Base-by-base conservation (phyloP, 2,797 vertebrate genomes). In the Amphiprion clarkii region DNA sequence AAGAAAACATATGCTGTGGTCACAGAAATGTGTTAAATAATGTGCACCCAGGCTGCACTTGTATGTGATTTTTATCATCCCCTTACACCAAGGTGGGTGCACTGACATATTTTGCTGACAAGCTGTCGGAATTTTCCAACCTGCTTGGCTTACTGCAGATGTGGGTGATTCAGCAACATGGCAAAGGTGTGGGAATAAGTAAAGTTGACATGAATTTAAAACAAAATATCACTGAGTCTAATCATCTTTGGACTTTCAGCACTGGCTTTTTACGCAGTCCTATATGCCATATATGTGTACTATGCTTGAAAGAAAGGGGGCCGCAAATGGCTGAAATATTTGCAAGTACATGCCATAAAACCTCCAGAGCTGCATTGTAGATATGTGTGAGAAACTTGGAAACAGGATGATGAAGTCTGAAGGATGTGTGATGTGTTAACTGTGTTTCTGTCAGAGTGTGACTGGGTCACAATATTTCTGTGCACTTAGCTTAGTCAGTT, bases 1-100 rank as follows among this genome's bases (percentile, higher is more conserved):
- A 71, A 51, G 21, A 12, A 42, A 40, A 40, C 78, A 54, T 68
- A 14, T 59, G 36, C 10, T 63, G 39, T 56, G 71, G n/a, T 82
- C 27, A 23, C 67, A 79, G 21, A 48, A 39, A 76, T 56, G 51
- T 87, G 81, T 84, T 55, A 83, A 83, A 87, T 83, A 87, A 27
- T 67, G 64, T 76, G 11, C 6, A 53, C 40, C 49, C 51, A 59
- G 60, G 25, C 72, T 81, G 66, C 88, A 88, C 68, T 25, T 73
- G 16, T 12, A 56, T 87, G 87, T 79, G 78, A 86, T 66, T 82
- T 87, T 70, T 72, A 79, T 74, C 58, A 46, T 73, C 33, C 42
- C 55, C 54, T 78, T 65, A 75, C 76, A 83, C 51, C 56, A 62
- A 76, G 63, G 55, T 68, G 53, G 54, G 58, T 78, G 76, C 49